Conservation (phyloP, 2,888 invertebrate species). For the Aleiodes testaceus region DNA sequence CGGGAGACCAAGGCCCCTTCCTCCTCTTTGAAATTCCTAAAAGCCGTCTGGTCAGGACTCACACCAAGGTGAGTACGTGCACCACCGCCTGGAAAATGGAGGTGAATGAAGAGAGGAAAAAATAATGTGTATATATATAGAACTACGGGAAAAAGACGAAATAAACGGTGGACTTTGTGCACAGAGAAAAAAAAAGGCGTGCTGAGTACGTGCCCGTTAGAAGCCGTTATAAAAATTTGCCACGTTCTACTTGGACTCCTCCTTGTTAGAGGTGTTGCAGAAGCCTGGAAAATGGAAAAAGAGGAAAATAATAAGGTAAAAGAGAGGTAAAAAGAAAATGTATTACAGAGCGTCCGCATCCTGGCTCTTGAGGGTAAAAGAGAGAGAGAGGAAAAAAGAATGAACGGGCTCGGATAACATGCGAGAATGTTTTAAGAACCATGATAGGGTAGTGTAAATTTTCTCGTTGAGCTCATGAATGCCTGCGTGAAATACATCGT, state of each 20-base stretch:
- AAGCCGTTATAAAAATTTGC: conserved; percentile 44
- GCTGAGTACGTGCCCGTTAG: conserved; percentile 38
- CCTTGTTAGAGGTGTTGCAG: conserved; percentile 26
- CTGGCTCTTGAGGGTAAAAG: not conserved
- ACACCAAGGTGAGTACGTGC: conserved; percentile 51
- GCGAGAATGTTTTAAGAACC: conserved; percentile 24
- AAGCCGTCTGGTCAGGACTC: conserved; percentile 56
- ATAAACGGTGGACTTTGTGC: conserved; percentile 22
- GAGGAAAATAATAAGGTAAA: conserved; percentile 37
- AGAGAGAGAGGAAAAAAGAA: not conserved
- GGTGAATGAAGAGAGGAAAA: conserved; percentile 45
- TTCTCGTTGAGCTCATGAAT: conserved; percentile 11
- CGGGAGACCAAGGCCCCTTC: conserved; percentile 10
- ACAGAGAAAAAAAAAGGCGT: conserved; percentile 25
- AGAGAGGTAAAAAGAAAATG: conserved; percentile 39
- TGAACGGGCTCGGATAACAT: conserved; percentile 14
- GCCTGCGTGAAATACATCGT: conserved; percentile 7
- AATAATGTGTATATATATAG: conserved; percentile 35
- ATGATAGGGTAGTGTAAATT: conserved; percentile 36
- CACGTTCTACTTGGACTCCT: conserved; percentile 20
- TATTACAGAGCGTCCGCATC: conserved; percentile 35
- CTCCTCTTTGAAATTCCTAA: conserved; percentile 66
- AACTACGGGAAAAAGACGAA: conserved; percentile 19
- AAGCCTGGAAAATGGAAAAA: conserved; percentile 26
- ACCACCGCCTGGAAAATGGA: conserved; percentile 46